Conservation (phyloP, 2,888 invertebrate genomes). For the Linnaemya vulpina region DNA sequence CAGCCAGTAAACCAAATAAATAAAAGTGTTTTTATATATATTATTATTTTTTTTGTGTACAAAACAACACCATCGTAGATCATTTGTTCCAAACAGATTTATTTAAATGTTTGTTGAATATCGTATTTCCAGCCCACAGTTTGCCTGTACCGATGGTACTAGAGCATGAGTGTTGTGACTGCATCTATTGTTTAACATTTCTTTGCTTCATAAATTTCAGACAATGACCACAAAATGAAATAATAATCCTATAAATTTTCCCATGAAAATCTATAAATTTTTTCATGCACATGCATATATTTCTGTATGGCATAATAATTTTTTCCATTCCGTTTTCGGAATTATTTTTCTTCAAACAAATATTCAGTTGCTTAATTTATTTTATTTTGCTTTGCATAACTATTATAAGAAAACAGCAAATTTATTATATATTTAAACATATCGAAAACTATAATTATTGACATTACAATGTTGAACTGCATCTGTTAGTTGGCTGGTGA, state of each 20-base stretch:
- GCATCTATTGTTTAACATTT: conserved; percentile 45
- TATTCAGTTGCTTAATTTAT: background rate
- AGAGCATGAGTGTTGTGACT: conserved; percentile 31
- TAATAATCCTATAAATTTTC: conserved; percentile 56
- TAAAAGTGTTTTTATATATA: background rate
- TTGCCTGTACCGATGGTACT: background rate
- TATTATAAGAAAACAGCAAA: background rate
- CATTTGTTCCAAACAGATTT: conserved; percentile 46
- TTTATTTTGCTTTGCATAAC: background rate
- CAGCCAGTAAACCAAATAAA: conserved; percentile 8
- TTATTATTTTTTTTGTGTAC: background rate
- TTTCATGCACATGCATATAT: background rate
- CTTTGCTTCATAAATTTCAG: conserved; percentile 46
- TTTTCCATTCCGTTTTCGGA: background rate
- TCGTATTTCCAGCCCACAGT: background rate
- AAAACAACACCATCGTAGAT: conserved; percentile 44
- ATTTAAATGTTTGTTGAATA: conserved; percentile 30
- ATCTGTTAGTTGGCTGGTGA: too few relatives aligned
- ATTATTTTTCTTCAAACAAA: background rate
- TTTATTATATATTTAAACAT: background rate
- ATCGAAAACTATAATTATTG: background rate
- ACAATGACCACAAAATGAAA: conserved; percentile 54
- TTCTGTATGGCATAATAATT: background rate
- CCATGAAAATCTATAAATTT: conserved; percentile 47
- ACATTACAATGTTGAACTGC: too few relatives aligned